Percentiles rank a stretch among this genome's conserved stretches.
Conservation (phyloP, 2,888 invertebrate species). For the Eucera pruinosa region DNA sequence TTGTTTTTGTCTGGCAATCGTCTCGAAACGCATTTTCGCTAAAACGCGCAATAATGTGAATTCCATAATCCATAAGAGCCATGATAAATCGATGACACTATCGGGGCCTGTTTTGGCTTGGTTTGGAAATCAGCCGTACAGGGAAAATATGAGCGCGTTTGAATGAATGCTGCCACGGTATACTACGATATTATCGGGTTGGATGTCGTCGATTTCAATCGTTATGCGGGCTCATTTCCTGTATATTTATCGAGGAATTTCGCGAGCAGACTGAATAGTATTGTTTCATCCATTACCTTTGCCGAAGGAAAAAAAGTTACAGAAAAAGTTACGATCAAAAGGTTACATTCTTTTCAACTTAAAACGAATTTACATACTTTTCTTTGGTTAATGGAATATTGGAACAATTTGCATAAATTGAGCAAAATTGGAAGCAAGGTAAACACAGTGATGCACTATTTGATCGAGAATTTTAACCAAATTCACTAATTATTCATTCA, state of each 20-base stretch:
- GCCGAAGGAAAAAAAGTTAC: neutral
- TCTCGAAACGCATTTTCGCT: too few species aligned
- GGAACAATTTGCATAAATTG: too few species aligned
- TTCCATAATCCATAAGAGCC: conserved; percentile 59
- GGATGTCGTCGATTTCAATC: conserved; percentile 58
- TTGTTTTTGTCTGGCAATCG: too few species aligned
- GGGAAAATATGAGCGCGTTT: conserved; percentile 56
- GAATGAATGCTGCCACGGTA: conserved; percentile 54
- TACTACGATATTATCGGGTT: conserved; percentile 55
- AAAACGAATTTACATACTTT: too few species aligned
- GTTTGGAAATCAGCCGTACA: conserved; percentile 58
- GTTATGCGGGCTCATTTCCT: conserved; percentile 53
- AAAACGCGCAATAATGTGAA: conserved; percentile 11
- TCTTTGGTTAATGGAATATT: too few species aligned
- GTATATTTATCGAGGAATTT: conserved; percentile 44
- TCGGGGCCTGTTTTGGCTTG: conserved; percentile 53
- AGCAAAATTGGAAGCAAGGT: too few species aligned
- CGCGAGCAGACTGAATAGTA: conserved; percentile 28
- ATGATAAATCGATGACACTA: conserved; percentile 60
- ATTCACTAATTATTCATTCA: too few species aligned
- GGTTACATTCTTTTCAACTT: neutral
- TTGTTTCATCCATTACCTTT: conserved; percentile 24
- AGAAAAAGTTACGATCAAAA: conserved; percentile 6
- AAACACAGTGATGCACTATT: too few species aligned
- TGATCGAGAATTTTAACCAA: too few species aligned